A percentile compares a stretch with the other conserved stretches of the same genome.
phyloP scores from a whole-genome alignment of 2,888 invertebrate genomes.

The Hedya salicella region DNA sequence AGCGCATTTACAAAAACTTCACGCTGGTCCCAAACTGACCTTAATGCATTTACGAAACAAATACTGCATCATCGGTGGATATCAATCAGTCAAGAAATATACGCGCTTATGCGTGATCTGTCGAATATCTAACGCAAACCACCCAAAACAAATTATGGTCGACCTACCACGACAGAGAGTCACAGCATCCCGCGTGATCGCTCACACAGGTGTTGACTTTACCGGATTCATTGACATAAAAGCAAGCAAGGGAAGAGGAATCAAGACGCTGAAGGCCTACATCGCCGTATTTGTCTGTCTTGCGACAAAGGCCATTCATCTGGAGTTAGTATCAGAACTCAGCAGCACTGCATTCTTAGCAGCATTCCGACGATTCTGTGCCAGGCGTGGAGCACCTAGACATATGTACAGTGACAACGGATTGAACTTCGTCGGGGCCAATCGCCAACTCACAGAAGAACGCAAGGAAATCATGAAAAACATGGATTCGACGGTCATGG shows the following conservation, averaged over 20 bases:
- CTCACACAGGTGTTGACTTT: constrained; percentile 40
- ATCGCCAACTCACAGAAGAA: neutral
- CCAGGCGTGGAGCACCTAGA: neutral
- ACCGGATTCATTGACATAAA: constrained; percentile 38
- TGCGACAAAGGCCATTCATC: neutral
- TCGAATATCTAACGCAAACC: constrained; percentile 7
- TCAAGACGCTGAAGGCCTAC: constrained; percentile 32
- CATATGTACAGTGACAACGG: constrained; percentile 1
- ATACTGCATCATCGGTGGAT: constrained; percentile 43
- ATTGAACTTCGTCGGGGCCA: neutral
- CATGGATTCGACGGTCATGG: too few species aligned
- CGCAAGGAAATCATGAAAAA: too few species aligned
- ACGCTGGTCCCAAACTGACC: constrained; percentile 42
- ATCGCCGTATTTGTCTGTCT: constrained; percentile 1
- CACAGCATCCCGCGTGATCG: constrained; percentile 33
- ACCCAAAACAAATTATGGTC: constrained; percentile 37
- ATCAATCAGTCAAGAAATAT: constrained; percentile 29
- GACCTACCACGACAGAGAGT: constrained; percentile 29
- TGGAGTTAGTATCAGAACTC: neutral
- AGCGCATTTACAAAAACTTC: constrained; percentile 42
- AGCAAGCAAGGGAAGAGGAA: constrained; percentile 35
- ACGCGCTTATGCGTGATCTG: constrained; percentile 35
- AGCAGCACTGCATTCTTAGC: neutral
- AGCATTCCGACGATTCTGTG: neutral
- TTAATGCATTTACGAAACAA: constrained; percentile 35